A percentile compares a stretch with the other conserved stretches of the same genome.
These are phyloP conservation scores for Drosophila engyochracea DNA, from an alignment of 2,888 invertebrate genomes.

Conservation along the genomic window DNA sequence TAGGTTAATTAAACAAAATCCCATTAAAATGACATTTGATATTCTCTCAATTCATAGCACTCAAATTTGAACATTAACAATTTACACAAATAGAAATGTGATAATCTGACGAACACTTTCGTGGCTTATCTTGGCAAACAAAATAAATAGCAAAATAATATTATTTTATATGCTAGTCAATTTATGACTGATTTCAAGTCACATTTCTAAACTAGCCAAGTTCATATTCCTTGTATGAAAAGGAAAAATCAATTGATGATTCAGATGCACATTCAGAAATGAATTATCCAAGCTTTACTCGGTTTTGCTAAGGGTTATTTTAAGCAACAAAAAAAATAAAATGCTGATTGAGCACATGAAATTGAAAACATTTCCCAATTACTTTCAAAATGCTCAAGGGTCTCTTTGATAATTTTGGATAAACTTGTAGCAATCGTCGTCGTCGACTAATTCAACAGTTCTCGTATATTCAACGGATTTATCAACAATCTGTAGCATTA, in stretches of 20 bases:
- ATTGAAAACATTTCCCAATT: not conserved
- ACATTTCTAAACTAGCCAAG: too few species aligned
- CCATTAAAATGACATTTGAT: not conserved
- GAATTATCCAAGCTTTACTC: not conserved
- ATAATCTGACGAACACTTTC: not conserved
- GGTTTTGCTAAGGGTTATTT: not conserved
- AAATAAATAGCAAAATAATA: too few species aligned
- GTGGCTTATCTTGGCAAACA: too few species aligned
- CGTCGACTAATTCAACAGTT: not conserved
- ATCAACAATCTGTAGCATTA: not conserved
- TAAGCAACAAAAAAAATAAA: not conserved
- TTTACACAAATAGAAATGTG: not conserved
- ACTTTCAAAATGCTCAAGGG: too few species aligned
- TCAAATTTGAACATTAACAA: too few species aligned
- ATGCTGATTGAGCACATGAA: too few species aligned
- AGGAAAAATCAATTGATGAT: not conserved
- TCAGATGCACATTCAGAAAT: not conserved
- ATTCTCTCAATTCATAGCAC: not conserved
- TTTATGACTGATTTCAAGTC: too few species aligned
- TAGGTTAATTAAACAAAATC: not conserved
- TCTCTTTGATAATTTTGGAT: not conserved
- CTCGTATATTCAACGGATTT: not conserved
- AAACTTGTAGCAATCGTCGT: not conserved
- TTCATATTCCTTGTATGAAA: not conserved
- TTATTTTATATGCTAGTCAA: too few species aligned